phyloP scores from a whole-genome alignment of 2,888 invertebrate species.

The Conistra vaccinii region DNA sequence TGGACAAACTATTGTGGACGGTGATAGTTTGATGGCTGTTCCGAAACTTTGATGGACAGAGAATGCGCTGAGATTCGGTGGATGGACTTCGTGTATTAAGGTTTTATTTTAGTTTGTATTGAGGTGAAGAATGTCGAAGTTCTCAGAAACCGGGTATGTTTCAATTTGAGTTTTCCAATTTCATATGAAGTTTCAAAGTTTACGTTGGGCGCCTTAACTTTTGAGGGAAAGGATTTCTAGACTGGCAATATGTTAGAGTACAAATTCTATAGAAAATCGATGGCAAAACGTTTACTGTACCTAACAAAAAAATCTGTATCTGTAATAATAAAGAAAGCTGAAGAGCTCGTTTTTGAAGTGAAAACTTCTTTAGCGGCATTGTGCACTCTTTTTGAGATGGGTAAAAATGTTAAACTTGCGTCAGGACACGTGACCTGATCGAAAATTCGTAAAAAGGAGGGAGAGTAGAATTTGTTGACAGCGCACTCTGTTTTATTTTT shows the following conservation, averaged over 20 bases:
- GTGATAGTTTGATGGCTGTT: conserved; percentile 53
- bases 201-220: not conserved
- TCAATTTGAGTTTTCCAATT: conserved; percentile 30
- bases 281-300: not conserved
- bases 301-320: not conserved
- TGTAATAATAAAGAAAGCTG: too few species aligned
- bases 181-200: not conserved
- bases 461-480: too few species aligned
- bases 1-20: conserved; percentile 33
- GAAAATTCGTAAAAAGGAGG: too few species aligned
- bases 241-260: not conserved
- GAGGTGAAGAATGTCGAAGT: not conserved
- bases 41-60: conserved; percentile 49
- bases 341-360: too few species aligned
- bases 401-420: too few species aligned
- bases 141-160: not conserved
- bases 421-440: too few species aligned
- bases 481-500: too few species aligned
- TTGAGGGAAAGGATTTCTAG: not conserved
- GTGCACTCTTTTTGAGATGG: too few species aligned
- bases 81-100: conserved; percentile 12
- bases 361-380: too few species aligned
- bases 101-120: conserved; percentile 11
- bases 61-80: conserved; percentile 37
- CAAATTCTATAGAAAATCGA: not conserved